Percentiles rank a stretch among this genome's conserved stretches.
These are phyloP conservation scores for Crossoptilon crossoptilon DNA, from an alignment of 2,797 vertebrate genomes.

Conservation along the genomic window DNA sequence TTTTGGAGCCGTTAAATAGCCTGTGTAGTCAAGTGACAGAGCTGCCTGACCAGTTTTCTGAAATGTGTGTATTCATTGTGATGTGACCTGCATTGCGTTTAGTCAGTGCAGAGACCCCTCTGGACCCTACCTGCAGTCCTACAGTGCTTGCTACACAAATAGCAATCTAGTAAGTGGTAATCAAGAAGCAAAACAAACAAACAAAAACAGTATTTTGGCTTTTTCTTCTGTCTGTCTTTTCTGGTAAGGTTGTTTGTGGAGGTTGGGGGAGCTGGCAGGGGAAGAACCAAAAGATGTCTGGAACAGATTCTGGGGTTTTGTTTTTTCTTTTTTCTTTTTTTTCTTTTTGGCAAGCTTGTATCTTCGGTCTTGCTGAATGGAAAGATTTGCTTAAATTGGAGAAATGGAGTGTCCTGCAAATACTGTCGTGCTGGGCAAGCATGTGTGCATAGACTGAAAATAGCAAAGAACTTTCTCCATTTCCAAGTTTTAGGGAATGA, in stretches of 20 bases:
- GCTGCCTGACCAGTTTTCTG: conserved; percentile 61
- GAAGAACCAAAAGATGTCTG: background rate
- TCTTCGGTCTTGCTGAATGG: conserved; percentile 26
- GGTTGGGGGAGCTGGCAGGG: background rate
- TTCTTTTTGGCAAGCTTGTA: background rate
- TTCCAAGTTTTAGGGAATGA: background rate
- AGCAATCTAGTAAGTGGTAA: background rate
- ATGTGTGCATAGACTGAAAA: conserved; percentile 30
- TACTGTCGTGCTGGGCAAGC: background rate
- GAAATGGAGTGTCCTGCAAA: background rate
- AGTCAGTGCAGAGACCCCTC: background rate
- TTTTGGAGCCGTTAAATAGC: conserved; percentile 9
- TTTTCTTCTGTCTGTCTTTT: background rate
- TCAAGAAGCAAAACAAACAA: background rate
- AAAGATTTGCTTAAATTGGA: conserved; percentile 34
- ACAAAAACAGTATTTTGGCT: background rate
- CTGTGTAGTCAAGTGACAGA: conserved; percentile 41
- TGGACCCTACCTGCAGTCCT: background rate
- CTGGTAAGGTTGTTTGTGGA: background rate
- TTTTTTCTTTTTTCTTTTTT: background rate
- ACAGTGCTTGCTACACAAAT: background rate
- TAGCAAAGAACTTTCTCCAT: conserved; percentile 38
- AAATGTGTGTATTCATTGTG: conserved; percentile 1
- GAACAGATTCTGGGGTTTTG: background rate
- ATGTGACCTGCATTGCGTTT: background rate